Evolutionary conservation across 2,797 vertebrate species (phyloP).

Genomic region (Melanotaenia parkinsoni): DNA sequence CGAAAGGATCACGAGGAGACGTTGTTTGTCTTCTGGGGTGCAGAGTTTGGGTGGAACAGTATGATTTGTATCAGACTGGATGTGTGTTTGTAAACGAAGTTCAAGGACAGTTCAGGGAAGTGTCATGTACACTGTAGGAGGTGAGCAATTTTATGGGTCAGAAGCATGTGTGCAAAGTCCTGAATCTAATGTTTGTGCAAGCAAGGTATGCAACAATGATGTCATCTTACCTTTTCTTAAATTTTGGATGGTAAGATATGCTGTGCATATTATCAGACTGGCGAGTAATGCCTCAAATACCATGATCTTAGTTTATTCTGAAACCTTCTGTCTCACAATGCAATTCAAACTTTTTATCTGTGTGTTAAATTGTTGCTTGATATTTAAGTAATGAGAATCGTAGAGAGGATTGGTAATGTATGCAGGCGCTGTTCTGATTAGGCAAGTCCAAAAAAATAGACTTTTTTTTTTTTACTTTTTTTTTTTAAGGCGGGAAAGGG

Average conservation of each 20-base stretch:
- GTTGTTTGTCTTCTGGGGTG: slow-evolving; percentile 62
- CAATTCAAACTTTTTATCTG: neutral
- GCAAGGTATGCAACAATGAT: slow-evolving; percentile 12
- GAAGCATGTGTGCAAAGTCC: neutral
- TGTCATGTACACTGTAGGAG: neutral
- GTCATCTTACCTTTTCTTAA: neutral
- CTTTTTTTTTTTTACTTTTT: neutral
- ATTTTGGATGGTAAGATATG: neutral
- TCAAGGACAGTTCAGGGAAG: slow-evolving; percentile 35
- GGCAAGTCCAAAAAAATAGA: neutral
- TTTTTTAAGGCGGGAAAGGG: slow-evolving; percentile 5
- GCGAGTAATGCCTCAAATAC: neutral
- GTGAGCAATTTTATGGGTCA: neutral
- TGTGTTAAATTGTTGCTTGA: neutral
- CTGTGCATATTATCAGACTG: neutral
- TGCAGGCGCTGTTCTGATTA: slow-evolving; percentile 11
- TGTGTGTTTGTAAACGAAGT: slow-evolving; percentile 33
- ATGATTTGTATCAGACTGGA: neutral
- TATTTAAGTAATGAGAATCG: slow-evolving; percentile 1
- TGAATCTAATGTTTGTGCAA: slow-evolving; percentile 21
- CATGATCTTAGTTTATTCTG: slow-evolving; percentile 8
- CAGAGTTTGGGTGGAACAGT: slow-evolving; percentile 52
- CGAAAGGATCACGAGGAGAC: slow-evolving; percentile 39
- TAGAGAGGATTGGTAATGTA: neutral
- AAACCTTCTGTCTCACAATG: slow-evolving; percentile 18